Percentiles rank a stretch among this genome's conserved stretches.
phyloP scores from a whole-genome alignment of 2,113 vertebrate species.

The Archocentrus centrarchus region DNA sequence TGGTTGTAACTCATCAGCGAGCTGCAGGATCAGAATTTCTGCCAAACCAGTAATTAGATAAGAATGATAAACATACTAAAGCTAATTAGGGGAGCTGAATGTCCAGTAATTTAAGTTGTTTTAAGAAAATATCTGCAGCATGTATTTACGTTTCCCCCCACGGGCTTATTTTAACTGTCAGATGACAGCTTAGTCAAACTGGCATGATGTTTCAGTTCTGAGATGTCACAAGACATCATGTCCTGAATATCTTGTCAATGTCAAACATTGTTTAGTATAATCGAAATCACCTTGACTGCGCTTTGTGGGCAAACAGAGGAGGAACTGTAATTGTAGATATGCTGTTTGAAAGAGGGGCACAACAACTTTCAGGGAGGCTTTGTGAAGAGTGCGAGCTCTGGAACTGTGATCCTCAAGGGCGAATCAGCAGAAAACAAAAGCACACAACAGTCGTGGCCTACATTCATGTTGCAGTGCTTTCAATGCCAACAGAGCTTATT shows the following conservation, averaged over 20 bases:
- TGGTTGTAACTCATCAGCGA: conserved; percentile 41
- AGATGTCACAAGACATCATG: conserved; percentile 45
- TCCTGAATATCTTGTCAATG: conserved; percentile 60
- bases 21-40: conserved; percentile 23
- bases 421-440: conserved; percentile 76
- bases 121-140: neutral
- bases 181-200: conserved; percentile 52
- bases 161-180: conserved; percentile 16
- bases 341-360: conserved; percentile 26
- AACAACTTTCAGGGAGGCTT: conserved; percentile 68
- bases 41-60: conserved; percentile 54
- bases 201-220: conserved; percentile 34
- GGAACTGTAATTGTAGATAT: conserved; percentile 65
- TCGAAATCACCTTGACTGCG: conserved; percentile 64
- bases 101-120: conserved; percentile 38
- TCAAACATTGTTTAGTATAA: conserved; percentile 68
- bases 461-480: conserved; percentile 78
- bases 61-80: conserved; percentile 44
- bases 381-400: conserved; percentile 69
- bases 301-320: conserved; percentile 69
- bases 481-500: conserved; percentile 81
- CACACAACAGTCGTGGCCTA: conserved; percentile 77
- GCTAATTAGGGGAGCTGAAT: conserved; percentile 36
- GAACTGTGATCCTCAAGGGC: conserved; percentile 81
- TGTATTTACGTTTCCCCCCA: neutral